Evolutionary conservation across 1,140 invertebrate genomes (phyloP).

Genomic region (Delia radicum): DNA sequence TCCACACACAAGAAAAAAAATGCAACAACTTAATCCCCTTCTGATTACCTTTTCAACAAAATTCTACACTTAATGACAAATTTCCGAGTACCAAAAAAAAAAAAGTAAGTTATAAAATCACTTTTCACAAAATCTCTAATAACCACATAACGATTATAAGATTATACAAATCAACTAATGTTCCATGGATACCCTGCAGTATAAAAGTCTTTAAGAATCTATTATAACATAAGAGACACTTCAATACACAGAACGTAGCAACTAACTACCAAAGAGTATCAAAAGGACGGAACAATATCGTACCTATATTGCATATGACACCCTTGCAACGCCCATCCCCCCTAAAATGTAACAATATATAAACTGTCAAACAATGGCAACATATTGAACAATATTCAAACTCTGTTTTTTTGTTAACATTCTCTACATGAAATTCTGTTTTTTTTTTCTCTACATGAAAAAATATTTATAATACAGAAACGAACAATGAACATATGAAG

Average conservation of each 20-base stretch:
- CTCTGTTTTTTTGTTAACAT: background rate
- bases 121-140: background rate
- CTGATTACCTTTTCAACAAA: background rate
- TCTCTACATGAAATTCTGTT: background rate
- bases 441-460: no score
- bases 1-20: background rate
- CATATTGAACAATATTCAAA: conserved; percentile 22
- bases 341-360: background rate
- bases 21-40: background rate
- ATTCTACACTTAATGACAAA: conserved; percentile 15
- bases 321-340: background rate
- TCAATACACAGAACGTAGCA: background rate
- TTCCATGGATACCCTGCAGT: background rate
- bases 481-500: conserved; percentile 18
- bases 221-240: background rate
- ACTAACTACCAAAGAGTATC: background rate
- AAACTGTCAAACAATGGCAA: conserved; percentile 15
- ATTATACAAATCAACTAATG: conserved; percentile 24
- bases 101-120: no score
- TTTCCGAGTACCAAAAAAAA: background rate
- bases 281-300: background rate
- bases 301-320: background rate
- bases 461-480: no score
- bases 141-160: conserved; percentile 23
- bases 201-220: conserved; percentile 11